Base-by-base conservation (phyloP, 2,797 vertebrate genomes). In the Peromyscus aztecus region DNA sequence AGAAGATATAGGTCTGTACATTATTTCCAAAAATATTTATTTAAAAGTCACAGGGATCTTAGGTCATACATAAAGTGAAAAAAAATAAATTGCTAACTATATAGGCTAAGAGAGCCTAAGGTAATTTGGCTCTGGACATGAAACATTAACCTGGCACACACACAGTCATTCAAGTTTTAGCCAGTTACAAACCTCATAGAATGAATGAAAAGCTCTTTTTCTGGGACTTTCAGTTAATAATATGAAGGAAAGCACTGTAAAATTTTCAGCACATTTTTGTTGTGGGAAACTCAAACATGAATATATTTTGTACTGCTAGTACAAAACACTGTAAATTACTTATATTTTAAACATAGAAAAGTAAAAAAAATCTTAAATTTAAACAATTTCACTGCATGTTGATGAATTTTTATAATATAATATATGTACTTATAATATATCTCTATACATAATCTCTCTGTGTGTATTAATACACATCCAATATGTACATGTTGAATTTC, bases 321-420 rank as follows among this genome's bases (percentile, higher is more conserved):
- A 34, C 49, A 93, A 76, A 89, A 49, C 1, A 94, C 78, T 61
- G 11, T 46, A 61, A 89, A 49, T 27, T 76, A 63, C n/a, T 85
- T 29, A 27, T 49, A 34, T 27, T 52, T 9, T 40, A 87, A 84
- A 46, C 52, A 78, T 77, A 40, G 93, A 31, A 87, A 87, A 4
- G 6, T 31, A 63, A 29, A n/a, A 82, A 93, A 89, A 91, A 86
- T 37, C 52, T 55, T 67, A 49, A 84, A 92, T 89, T 90, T 6
- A 67, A 3, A 77, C 55, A 87, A 77, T 43, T 80, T 4, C 6
- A 75, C 12, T 92, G 17, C 2, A 76, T 76, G 49, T 93, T 23
- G 2, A 91, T 4, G 52, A 21, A 61, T 8, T 40, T 88, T 69
- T 87, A 55, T 37, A 19, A 31, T 87, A 55, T 37, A 19, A 31